A percentile compares a stretch with the other conserved stretches of the same genome.
Evolutionary conservation across 2,113 vertebrate species (phyloP).

Genomic region (Heterochromis multidens): DNA sequence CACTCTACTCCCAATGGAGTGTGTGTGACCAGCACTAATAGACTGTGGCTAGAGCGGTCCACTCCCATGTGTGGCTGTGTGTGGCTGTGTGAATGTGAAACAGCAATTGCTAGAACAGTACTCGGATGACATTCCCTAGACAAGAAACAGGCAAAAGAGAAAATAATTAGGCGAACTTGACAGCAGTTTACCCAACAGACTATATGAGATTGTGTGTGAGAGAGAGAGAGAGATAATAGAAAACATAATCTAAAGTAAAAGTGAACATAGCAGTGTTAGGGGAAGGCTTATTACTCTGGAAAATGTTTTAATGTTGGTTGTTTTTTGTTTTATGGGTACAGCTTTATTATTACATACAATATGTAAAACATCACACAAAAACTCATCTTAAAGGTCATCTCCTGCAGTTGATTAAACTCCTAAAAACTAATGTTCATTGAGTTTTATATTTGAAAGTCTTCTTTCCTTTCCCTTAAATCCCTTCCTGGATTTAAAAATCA

Average conservation of each 20-base stretch:
- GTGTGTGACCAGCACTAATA: slow-evolving; percentile 39
- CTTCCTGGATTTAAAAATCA: not conserved
- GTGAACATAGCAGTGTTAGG: not conserved
- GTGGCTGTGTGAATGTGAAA: slow-evolving; percentile 15
- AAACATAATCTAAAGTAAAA: not conserved
- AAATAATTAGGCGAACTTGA: not conserved
- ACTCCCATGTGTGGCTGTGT: slow-evolving; percentile 42
- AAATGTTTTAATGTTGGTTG: too few species aligned
- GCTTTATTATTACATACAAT: not conserved
- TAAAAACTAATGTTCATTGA: too few species aligned
- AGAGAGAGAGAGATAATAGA: too few species aligned
- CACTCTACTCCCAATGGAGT: slow-evolving; percentile 5
- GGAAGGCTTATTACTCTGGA: too few species aligned
- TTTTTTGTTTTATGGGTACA: too few species aligned
- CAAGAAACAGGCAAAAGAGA: not conserved
- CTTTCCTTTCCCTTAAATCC: too few species aligned
- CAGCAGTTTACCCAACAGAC: not conserved
- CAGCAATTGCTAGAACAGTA: not conserved
- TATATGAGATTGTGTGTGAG: too few species aligned
- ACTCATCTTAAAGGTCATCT: not conserved
- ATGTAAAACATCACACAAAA: not conserved
- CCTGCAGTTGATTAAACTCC: too few species aligned
- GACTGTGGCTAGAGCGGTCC: slow-evolving; percentile 13
- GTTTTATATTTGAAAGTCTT: too few species aligned
- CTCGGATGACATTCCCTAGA: not conserved